Evolutionary conservation across 2,888 invertebrate genomes (phyloP), one percentile per base, ranked within the genome.

Genomic region (Torymus auratus): DNA sequence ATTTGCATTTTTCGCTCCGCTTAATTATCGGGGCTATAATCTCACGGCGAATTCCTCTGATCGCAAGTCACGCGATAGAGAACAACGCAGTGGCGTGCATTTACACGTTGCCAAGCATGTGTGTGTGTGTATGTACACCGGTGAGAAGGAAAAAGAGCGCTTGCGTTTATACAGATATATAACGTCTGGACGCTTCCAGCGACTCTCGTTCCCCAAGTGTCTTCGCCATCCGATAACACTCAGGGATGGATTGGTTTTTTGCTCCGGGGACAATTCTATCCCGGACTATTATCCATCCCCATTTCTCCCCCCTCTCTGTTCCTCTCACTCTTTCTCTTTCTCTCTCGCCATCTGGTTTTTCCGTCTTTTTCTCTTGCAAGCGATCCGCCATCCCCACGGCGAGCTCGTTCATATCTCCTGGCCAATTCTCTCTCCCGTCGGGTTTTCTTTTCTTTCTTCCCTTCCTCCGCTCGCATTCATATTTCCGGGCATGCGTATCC

Each of bases 171-270:
- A 62, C 17, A 53, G 55, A 53, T 58, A 60, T 53, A 28, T 53
- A 69, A 41, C 11, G 17, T 14, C 20, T 23, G 14, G 23, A 41
- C 20, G 65, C 62, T 78, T 70, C 70, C 81, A 73, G 52, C 65
- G 80, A 75, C 83, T 84, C 84, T 83, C 83, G 81, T 84, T 84
- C 81, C 84, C 78, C 81, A 80, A 86, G 84, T 84, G 85, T 86
- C 88, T 86, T 84, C 72, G 82, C 84, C 86, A 85, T 88, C 86
- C 86, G 88, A 88, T 88, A 89, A 88, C 88, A 87, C 86, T 87
- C 85, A 72, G 84, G 85, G 86, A 87, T 87, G 88, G 85, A 88
- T 89, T 86, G 88, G 85, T 87, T 88, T 88, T 89, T 89, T 87
- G 86, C 85, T 83, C 78, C 84, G 84, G 83, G 86, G 87, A 89